Conservation (phyloP, 1,140 invertebrate genomes). For the Berghia stephanieae region DNA sequence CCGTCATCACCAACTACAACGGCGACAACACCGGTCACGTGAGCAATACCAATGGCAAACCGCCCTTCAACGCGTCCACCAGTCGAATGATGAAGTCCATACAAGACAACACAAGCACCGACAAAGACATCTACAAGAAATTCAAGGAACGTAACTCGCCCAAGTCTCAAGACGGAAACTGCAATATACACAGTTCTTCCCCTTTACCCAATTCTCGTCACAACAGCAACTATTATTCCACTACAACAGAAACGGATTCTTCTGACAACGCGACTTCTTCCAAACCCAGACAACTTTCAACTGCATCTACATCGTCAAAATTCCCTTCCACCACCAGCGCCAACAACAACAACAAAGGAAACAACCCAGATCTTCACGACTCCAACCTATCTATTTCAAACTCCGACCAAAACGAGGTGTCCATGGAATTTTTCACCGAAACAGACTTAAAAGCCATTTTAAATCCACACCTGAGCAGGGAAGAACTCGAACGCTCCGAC, state of each 20-base stretch:
- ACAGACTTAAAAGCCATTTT: conserved; percentile 18
- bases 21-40: background rate
- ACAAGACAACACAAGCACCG: conserved; percentile 45
- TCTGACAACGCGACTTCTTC: too few species aligned
- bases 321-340: too few species aligned
- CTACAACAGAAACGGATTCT: too few species aligned
- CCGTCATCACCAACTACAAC: background rate
- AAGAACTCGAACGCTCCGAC: background rate
- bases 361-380: too few species aligned
- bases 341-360: too few species aligned
- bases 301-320: too few species aligned
- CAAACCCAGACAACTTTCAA: too few species aligned
- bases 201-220: too few species aligned
- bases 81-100: conserved; percentile 49
- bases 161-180: too few species aligned
- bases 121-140: conserved; percentile 46
- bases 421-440: conserved; percentile 30
- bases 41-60: conserved; percentile 6
- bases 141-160: conserved; percentile 53
- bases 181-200: too few species aligned
- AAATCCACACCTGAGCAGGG: background rate
- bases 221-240: too few species aligned
- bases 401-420: conserved; percentile 24
- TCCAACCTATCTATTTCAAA: too few species aligned
- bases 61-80: conserved; percentile 23